These are phyloP conservation scores for Bombus haemorrhoidalis DNA, from an alignment of 1,140 invertebrate species.

Conservation along the genomic window DNA sequence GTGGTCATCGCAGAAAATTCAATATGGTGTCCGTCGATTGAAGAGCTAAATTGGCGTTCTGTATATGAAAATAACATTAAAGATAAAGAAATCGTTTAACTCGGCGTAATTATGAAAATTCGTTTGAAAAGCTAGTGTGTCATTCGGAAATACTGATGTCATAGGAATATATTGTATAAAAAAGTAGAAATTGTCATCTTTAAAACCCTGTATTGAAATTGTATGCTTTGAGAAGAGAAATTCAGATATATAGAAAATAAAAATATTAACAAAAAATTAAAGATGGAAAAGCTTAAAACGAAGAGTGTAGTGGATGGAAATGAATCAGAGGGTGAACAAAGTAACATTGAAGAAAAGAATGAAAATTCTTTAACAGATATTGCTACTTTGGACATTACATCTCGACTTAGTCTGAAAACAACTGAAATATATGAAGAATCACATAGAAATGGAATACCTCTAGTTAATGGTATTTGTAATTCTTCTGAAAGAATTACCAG, in stretches of 20 bases:
- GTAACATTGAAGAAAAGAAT: constrained; percentile 69
- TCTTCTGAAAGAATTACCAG: constrained; percentile 68
- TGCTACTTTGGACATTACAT: constrained; percentile 74
- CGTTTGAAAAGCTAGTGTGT: constrained; percentile 68
- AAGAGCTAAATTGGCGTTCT: constrained; percentile 63
- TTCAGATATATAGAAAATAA: constrained; percentile 22
- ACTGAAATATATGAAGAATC: constrained; percentile 64
- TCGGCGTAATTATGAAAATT: constrained; percentile 78
- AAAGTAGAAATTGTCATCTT: constrained; percentile 24
- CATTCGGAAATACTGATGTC: constrained; percentile 55
- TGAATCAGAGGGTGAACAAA: constrained; percentile 57
- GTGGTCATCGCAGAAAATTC: constrained; percentile 67
- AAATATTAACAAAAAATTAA: constrained; percentile 4
- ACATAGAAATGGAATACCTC: constrained; percentile 75
- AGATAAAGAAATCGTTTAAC: constrained; percentile 15
- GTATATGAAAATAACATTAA: constrained; percentile 65
- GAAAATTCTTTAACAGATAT: constrained; percentile 64
- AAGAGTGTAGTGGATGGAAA: constrained; percentile 54
- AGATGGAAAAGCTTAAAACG: constrained; percentile 62
- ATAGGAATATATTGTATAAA: background rate
- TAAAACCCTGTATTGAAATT: constrained; percentile 13
- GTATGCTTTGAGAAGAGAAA: constrained; percentile 19
- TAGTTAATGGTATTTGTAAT: constrained; percentile 76
- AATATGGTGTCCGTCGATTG: constrained; percentile 76
- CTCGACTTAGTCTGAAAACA: constrained; percentile 70